Evolutionary conservation across 2,888 invertebrate species (phyloP), one percentile per base, ranked within the genome.

Genomic region (Synanthedon formicaeformis): DNA sequence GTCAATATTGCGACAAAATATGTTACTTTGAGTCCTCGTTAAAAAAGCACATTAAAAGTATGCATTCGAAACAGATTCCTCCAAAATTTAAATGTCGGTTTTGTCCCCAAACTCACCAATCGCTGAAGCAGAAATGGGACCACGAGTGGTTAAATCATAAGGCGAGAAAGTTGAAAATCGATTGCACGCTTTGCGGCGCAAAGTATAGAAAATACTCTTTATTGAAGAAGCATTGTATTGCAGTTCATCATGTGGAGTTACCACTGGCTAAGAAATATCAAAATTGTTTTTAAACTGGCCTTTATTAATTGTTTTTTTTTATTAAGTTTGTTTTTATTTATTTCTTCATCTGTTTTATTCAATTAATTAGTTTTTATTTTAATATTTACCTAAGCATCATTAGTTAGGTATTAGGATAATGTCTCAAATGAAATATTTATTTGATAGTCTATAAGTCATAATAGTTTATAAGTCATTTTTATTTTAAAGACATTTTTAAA

Each of bases 121-220:
- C 75, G 52, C 62, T 87, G 48, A 85, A 78, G 53, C 77, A 79
- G 18, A 88, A 86, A 50, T 88, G 88, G 88, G 87, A 88, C 27
- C 88, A 88, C 54, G 86, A 88, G 51, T 88, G 88, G 88, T 51
- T 53, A 1, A 61, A 75, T 0, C 88, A 88, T 55, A 78, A 75
- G n/a, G 73, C 83, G 0, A 75, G 88, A 57, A 88, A 86, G 57
- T 72, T 72, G 55, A 73, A 83, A 0, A 75, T 80, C 0, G 88
- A 88, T 56, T 88, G 88, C 50, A 52, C 69, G 8, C 56, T 78
- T 0, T 88, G 88, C 51, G 76, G 71, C 0, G 67, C 73, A 0
- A 78, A 85, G 60, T 88, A 81, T 53, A 68, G 88, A 48, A 88
- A 88, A 54, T 85, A 81, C 58, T 69, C 78, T 0, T 82, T 85